Conservation (phyloP, 92 coral and sea anemone species). For the Hydrozoanthus gracilis region DNA sequence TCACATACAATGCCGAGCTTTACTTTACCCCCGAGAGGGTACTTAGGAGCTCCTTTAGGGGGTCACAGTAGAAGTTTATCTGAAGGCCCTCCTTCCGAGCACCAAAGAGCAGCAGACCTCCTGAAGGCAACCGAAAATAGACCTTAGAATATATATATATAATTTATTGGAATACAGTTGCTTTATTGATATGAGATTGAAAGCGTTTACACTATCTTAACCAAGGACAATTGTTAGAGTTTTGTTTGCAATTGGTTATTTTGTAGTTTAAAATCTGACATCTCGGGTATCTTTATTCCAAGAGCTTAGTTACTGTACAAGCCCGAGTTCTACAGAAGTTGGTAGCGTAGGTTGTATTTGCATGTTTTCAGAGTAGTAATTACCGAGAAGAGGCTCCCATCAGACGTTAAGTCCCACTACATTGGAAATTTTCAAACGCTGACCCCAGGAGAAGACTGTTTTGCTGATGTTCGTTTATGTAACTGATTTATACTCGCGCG, state of each 20-base stretch:
- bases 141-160: slow-evolving; percentile 35
- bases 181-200: slow-evolving; percentile 33
- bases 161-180: slow-evolving; percentile 24
- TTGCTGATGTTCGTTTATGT: not conserved
- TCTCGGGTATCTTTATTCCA: not conserved
- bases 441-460: not conserved
- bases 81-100: slow-evolving; percentile 71
- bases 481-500: not conserved
- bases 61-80: slow-evolving; percentile 77
- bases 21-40: slow-evolving; percentile 68
- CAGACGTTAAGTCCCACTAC: not conserved
- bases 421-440: not conserved
- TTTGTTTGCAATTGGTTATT: slow-evolving; percentile 29
- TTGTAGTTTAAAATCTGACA: not conserved
- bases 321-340: slow-evolving; percentile 8
- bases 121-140: slow-evolving; percentile 71
- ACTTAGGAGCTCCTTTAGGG: slow-evolving; percentile 74
- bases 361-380: not conserved
- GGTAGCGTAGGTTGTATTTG: not conserved
- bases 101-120: slow-evolving; percentile 54
- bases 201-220: not conserved
- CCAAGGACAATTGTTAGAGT: not conserved
- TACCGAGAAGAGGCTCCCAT: not conserved
- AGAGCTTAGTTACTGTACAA: not conserved
- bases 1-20: slow-evolving; percentile 75